These are phyloP conservation scores for Furnarius figulus DNA, from an alignment of 2,113 vertebrate genomes.

Conservation along the genomic window DNA sequence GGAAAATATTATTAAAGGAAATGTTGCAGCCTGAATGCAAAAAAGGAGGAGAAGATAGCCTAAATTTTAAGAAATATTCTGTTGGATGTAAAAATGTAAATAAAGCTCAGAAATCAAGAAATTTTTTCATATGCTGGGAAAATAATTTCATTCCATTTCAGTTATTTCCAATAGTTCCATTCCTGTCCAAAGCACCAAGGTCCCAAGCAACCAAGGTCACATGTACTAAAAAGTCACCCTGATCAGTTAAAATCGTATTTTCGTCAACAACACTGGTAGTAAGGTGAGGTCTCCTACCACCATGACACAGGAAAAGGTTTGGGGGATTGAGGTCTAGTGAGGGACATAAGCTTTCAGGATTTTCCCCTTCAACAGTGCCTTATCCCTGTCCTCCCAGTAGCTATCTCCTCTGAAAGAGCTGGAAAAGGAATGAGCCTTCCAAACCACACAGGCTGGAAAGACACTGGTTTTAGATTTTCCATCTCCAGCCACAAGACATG, in stretches of 20 bases:
- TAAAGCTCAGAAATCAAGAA: not conserved
- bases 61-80: not conserved
- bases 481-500: not conserved
- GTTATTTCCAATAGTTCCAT: not conserved
- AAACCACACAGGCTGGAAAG: not conserved
- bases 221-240: not conserved
- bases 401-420: not conserved
- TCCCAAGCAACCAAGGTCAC: not conserved
- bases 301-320: fast-evolving
- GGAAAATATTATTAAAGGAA: not conserved
- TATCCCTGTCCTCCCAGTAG: not conserved
- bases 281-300: not conserved
- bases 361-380: not conserved
- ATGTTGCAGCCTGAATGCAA: not conserved
- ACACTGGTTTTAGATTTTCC: not conserved
- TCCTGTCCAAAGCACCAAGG: not conserved
- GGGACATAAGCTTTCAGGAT: not conserved
- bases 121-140: not conserved
- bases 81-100: not conserved
- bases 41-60: not conserved
- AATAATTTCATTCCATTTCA: not conserved
- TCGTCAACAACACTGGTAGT: not conserved
- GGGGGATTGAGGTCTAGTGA: not conserved
- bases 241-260: not conserved
- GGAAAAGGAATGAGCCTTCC: not conserved